Percentiles rank a stretch among this genome's conserved stretches.
Evolutionary conservation across 2,888 invertebrate species (phyloP).

Genomic region (Plebejus anna): DNA sequence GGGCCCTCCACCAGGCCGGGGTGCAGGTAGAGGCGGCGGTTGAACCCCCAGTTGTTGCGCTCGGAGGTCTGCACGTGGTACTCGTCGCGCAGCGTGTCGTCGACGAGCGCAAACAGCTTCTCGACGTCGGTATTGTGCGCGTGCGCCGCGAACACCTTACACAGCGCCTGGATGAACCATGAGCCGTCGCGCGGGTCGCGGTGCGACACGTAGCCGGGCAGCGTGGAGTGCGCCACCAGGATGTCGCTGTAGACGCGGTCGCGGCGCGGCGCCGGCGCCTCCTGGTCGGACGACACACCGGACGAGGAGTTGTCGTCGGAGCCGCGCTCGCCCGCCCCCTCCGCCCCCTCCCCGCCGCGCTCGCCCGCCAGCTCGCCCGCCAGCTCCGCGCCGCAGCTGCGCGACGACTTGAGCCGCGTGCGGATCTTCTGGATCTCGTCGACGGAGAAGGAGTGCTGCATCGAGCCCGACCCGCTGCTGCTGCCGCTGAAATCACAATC

Average conservation of each 20-base stretch:
- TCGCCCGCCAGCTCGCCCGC: conserved; percentile 48
- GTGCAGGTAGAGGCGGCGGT: conserved; percentile 82
- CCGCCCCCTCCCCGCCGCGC: conserved; percentile 81
- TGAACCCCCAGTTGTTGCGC: conserved; percentile 83
- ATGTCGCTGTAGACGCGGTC: conserved; percentile 81
- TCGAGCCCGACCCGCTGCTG: conserved; percentile 86
- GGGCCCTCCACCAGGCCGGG: conserved; percentile 78
- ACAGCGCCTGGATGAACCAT: conserved; percentile 86
- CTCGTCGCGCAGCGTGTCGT: conserved; percentile 60
- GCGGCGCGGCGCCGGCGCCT: conserved; percentile 61
- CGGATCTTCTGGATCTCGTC: conserved; percentile 94
- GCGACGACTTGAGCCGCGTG: conserved; percentile 90
- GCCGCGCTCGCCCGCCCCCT: conserved; percentile 72
- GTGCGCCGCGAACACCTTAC: conserved; percentile 81
- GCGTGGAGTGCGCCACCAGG: conserved; percentile 83
- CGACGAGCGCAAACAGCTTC: conserved; percentile 83
- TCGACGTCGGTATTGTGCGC: conserved; percentile 83
- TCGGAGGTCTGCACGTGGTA: conserved; percentile 81
- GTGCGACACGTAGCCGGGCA: conserved; percentile 80
- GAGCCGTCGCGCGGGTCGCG: conserved; percentile 81
- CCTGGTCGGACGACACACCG: conserved; percentile 93
- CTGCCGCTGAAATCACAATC: conserved; percentile 78
- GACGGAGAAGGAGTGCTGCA: conserved; percentile 92
- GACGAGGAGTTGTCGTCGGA: conserved; percentile 94
- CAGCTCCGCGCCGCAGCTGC: conserved; percentile 92